Conservation (phyloP, 2,888 invertebrate species). For the Folsomia candida region DNA sequence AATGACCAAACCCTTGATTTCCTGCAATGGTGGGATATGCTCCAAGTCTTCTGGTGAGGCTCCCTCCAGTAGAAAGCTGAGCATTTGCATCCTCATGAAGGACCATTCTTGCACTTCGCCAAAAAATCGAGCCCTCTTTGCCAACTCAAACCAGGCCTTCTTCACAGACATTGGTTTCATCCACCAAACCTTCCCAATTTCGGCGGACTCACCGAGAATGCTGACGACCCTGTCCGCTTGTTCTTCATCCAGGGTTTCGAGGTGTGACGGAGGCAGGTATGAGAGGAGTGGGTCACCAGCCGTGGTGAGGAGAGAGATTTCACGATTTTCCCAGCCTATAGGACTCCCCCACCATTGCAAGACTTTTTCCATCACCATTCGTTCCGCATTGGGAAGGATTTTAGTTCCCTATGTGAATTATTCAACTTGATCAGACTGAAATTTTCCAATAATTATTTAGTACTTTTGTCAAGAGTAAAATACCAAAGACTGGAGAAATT, state of each 20-base stretch:
- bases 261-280: conserved; percentile 28
- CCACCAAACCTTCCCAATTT: conserved; percentile 40
- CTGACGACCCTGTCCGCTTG: conserved; percentile 37
- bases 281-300: conserved; percentile 36
- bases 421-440: not conserved
- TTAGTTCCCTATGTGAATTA: conserved; percentile 31
- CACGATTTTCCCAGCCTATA: conserved; percentile 37
- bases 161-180: conserved; percentile 40
- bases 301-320: conserved; percentile 33
- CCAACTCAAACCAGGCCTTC: conserved; percentile 41
- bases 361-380: conserved; percentile 31
- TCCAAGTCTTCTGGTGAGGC: conserved; percentile 39
- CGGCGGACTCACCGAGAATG: conserved; percentile 34
- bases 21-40: conserved; percentile 33
- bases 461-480: not conserved
- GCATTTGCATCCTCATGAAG: conserved; percentile 40
- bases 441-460: not conserved
- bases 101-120: conserved; percentile 43
- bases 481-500: conserved; percentile 41
- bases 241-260: conserved; percentile 38
- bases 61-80: conserved; percentile 39
- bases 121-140: conserved; percentile 43
- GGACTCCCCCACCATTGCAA: conserved; percentile 40
- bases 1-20: conserved; percentile 39
- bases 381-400: conserved; percentile 36